Base-by-base conservation (phyloP, 2,113 vertebrate species). In the Cinclus mexicanus region DNA sequence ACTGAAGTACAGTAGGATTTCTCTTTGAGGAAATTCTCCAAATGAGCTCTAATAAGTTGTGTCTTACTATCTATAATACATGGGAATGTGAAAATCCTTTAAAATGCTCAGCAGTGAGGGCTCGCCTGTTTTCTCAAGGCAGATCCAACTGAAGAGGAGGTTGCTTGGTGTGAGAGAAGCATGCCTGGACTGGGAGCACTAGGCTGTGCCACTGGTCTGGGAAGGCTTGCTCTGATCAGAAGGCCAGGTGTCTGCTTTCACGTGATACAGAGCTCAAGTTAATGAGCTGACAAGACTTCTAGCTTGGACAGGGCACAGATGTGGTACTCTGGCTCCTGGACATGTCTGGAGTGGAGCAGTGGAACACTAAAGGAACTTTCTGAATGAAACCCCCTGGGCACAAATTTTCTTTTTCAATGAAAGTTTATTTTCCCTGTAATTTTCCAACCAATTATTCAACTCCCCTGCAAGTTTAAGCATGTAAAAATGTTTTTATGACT, bases 141-240 rank as follows among this genome's bases (percentile, higher is more conserved):
- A 55, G 56, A 57, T 70, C n/a, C 52, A 69, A 0, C 14, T 19
- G 59, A 60, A 46, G 11, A 2, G 3, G 55, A 14, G 37, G 65
- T 31, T 67, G 42, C 31, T 44, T 5, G 1, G 20, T 11, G 9
- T 9, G 31, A 61, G 41, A 47, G 33, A 19, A 42, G 24, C 0
- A 0, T 2, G 3, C 14, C 52, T 0, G 0, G 47, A 5, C 3
- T 47, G 44, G 9, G 24, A 72, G 4, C 33, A 56, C 9, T 3
- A 6, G 71, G 18, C 44, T 68, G 37, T 81, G 55, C 64, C 46
- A 5, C 1, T 5, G 16, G 4, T 47, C 41, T 77, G 59, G 59
- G 68, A 63, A 69, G 50, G 22, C 33, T 89, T 57, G 31, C 70
- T 79, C 1, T 1, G 21, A 42, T 71, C 33, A 10, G 23, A 35